Evolutionary conservation across 2,113 vertebrate genomes (phyloP), one percentile per base, ranked within the genome.

Genomic region (Orycteropus afer): DNA sequence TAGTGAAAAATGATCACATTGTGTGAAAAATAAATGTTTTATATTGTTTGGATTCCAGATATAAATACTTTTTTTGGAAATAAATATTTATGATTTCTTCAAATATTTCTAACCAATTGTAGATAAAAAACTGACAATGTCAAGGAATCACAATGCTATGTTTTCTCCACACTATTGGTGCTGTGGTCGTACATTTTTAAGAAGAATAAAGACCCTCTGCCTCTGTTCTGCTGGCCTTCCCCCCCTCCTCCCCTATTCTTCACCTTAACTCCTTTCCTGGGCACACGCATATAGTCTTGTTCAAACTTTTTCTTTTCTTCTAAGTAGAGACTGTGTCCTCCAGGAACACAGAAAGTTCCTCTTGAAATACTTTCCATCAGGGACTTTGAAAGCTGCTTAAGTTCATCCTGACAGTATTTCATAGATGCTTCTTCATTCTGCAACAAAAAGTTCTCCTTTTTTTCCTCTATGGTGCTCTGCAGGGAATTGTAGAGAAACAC

Each of bases 181-280:
- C 23, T 65, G n/a, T 59, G 37, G 25, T 29, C 15, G 49, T 77
- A 37, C 11, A 78, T 63, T 42, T 45, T 77, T 14, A n/a, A 57
- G 29, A 47, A 78, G 45, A 23, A 47, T 15, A 84, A 61, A 20
- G 32, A 7, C 22, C 25, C 13, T 9, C 63, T 15, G 15, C 29
- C 11, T 7, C 61, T 63, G 3, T 32, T 32, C 27, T 63, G 25
- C 61, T 32, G 61, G 15, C 63, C 73, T 27, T 78, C 15, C 10
- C 18, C 11, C n/a, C 14, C 18, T 22, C 9, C 0, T 5, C 27
- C 17, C 20, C 37, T 15, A 45, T 40, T 86, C 7, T 74, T 92
- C 18, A 87, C 84, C 76, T 93, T 93, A 57, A 93, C 13, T 37
- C 76, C 61, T 57, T 87, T 93, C 63, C 76, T 73, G 18, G 63